Percentiles rank a stretch among this genome's conserved stretches.
Evolutionary conservation across 1,140 invertebrate species (phyloP).

Genomic region (Oryctes rhinoceros): DNA sequence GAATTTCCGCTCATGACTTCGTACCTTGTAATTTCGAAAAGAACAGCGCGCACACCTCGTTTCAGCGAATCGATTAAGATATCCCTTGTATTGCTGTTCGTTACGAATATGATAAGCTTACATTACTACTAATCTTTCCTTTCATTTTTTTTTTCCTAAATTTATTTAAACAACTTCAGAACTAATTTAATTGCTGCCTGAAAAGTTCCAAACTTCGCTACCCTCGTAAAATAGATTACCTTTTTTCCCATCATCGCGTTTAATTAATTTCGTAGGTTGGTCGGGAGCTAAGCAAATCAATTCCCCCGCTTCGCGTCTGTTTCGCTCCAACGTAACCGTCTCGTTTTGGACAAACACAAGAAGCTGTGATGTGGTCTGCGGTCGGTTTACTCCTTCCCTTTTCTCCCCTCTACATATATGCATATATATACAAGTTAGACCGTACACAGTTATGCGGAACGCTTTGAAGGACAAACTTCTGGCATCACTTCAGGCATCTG

Average conservation of each 20-base stretch:
- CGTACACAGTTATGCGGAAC: conserved; percentile 38
- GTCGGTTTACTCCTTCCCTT: conserved; percentile 55
- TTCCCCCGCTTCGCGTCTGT: background rate
- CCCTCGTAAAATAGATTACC: conserved; percentile 32
- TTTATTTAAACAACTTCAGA: background rate
- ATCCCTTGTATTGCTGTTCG: background rate
- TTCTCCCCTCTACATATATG: background rate
- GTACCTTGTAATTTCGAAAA: conserved; percentile 6
- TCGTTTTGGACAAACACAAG: conserved; percentile 55
- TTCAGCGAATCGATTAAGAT: background rate
- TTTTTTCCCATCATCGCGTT: conserved; percentile 22
- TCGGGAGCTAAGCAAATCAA: conserved; percentile 29
- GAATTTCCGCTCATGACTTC: conserved; percentile 18
- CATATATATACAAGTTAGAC: conserved; percentile 46
- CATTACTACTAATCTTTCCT: too few relatives aligned
- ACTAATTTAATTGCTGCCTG: conserved; percentile 10
- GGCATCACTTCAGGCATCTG: too few relatives aligned
- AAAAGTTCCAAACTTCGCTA: conserved; percentile 12
- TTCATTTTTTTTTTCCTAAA: background rate
- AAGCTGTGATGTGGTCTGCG: conserved; percentile 59
- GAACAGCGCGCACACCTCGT: conserved; percentile 2
- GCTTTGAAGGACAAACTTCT: conserved; percentile 39
- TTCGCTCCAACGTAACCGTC: conserved; percentile 18
- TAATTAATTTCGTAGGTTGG: conserved; percentile 35
- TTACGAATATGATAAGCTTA: too few relatives aligned